Percentiles rank a stretch among this genome's conserved stretches.
phyloP scores from a whole-genome alignment of 2,113 vertebrate species.

The Callionymus lyra region DNA sequence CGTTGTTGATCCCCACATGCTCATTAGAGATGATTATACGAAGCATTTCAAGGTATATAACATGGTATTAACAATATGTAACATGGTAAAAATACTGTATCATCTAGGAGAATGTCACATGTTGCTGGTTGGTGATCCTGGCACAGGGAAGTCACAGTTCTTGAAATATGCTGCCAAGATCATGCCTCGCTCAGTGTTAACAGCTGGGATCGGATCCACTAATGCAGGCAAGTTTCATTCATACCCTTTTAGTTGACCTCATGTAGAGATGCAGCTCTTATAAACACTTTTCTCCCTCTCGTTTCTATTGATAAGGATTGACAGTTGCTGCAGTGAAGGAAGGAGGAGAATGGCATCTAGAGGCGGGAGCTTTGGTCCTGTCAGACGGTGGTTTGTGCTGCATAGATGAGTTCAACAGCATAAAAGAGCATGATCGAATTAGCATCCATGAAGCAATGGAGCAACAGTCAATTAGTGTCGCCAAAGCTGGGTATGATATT shows the following conservation, averaged over 20 bases:
- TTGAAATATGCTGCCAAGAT: slow-evolving; percentile 96
- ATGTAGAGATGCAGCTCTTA: neutral
- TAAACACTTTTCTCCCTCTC: neutral
- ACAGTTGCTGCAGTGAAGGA: slow-evolving; percentile 69
- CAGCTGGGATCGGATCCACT: slow-evolving; percentile 92
- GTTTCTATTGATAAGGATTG: no score
- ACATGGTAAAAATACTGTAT: no score
- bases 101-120: slow-evolving; percentile 86
- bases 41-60: no score
- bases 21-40: no score
- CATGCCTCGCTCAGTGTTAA: slow-evolving; percentile 85
- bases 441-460: slow-evolving; percentile 98
- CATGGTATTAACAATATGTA: no score
- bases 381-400: slow-evolving; percentile 93
- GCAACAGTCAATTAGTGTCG: slow-evolving; percentile 94
- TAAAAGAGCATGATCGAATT: slow-evolving; percentile 92
- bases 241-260: neutral
- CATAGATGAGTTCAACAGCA: slow-evolving; percentile 96
- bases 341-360: slow-evolving; percentile 68
- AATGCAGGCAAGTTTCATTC: slow-evolving; percentile 76
- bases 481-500: slow-evolving; percentile 82
- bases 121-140: slow-evolving; percentile 90
- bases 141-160: slow-evolving; percentile 96
- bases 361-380: slow-evolving; percentile 79
- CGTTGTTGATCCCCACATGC: no score